Base-by-base conservation (phyloP, 2,113 vertebrate genomes). In the Harpagus bidentatus region DNA sequence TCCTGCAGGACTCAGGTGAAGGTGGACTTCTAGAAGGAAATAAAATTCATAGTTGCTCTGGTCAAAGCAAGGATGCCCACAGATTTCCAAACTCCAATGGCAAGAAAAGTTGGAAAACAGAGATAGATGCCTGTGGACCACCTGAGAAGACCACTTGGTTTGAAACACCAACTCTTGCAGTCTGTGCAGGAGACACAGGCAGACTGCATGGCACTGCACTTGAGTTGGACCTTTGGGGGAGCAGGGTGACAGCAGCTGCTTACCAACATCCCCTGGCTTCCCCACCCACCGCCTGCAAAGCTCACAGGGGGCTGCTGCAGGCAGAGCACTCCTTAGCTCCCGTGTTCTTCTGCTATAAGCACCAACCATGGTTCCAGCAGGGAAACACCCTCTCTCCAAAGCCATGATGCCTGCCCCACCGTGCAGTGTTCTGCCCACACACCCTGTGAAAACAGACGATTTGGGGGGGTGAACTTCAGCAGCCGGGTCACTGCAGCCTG, bases 341-440 rank as follows among this genome's bases (percentile, higher is more conserved):
- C 0, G 0, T 0, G 2, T 0, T 43, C 4, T 32, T 10, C 63
- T 81, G 53, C 82, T 15, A 4, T 0, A 0, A 53, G 42, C 34
- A 29, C 6, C 63, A 82, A 76, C n/a, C 1, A 0, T 0, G 10
- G 42, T 5, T 72, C 47, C 58, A 47, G 61, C 55, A 61, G 45
- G 52, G 50, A 18, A 56, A 17, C 16, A 1, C 4, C 20, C 20
- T 38, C 26, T 31, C 23, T 36, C 36, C 65, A 65, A 59, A 85
- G 70, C 32, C 31, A 1, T 0, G 0, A 28, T 2, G 14, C 36
- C 61, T 16, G 34, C 52, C 32, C 43, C 2, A 1, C 58, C 1
- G 0, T 2, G 1, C 2, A 3, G 36, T 8, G 0, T 20, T 21
- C 72, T 84, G 72, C 28, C 61, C 1, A 0, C 2, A 1, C 0